These are phyloP conservation scores for Python bivittatus DNA, from an alignment of 2,113 vertebrate genomes.

Conservation along the genomic window DNA sequence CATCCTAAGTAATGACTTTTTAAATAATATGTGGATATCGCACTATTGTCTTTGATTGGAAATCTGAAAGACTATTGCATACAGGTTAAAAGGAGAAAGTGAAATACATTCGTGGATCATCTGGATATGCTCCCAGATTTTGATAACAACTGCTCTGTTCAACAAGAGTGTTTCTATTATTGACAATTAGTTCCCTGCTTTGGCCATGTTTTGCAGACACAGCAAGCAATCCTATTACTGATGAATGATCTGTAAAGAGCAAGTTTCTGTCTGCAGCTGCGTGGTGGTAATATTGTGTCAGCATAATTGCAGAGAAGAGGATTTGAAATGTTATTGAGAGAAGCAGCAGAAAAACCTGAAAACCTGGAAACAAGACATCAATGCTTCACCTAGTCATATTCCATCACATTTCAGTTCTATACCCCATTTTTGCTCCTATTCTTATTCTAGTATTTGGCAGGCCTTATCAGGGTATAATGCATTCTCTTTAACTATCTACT, in stretches of 20 bases:
- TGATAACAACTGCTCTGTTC: neutral
- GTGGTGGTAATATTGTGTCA: neutral
- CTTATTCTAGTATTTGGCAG: neutral
- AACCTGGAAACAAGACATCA: neutral
- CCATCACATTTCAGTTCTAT: neutral
- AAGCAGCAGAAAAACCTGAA: neutral
- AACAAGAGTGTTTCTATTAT: slow-evolving; percentile 15
- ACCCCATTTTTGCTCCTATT: neutral
- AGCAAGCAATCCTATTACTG: slow-evolving; percentile 26
- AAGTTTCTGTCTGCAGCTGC: slow-evolving; percentile 19
- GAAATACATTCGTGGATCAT: neutral
- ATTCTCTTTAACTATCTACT: neutral
- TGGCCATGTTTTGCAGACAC: slow-evolving; percentile 23
- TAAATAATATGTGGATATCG: neutral
- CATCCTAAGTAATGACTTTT: neutral
- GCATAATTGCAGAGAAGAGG: slow-evolving; percentile 8
- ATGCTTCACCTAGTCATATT: neutral
- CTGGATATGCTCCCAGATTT: slow-evolving; percentile 1
- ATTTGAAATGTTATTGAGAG: neutral
- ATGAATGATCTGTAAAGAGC: slow-evolving; percentile 18
- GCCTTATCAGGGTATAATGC: slow-evolving; percentile 4
- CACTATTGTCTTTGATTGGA: neutral
- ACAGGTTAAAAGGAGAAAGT: neutral
- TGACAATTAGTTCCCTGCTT: slow-evolving; percentile 25
- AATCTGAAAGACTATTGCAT: neutral